phyloP scores from a whole-genome alignment of 2,888 invertebrate genomes.

The Branchellion lobata region DNA sequence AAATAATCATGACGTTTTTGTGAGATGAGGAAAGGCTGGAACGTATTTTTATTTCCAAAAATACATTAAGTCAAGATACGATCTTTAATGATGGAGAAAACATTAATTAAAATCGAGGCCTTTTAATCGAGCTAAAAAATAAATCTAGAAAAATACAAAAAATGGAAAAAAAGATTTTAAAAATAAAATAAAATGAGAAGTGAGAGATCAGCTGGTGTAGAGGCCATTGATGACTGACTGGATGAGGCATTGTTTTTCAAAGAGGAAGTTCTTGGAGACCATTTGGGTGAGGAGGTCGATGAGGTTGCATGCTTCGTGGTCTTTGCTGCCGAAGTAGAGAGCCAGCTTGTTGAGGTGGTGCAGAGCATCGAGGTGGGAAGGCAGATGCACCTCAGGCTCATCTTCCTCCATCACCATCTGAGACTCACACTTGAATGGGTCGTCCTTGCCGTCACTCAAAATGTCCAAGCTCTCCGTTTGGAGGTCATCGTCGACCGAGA shows the following conservation, averaged over 20 bases:
- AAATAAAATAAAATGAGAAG: too few species aligned
- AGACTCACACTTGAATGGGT: not conserved
- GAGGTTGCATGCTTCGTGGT: not conserved
- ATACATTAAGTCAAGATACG: too few species aligned
- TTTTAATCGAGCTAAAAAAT: too few species aligned
- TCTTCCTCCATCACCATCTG: not conserved
- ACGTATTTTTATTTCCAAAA: too few species aligned
- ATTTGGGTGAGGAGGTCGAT: not conserved
- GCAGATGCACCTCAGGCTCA: not conserved
- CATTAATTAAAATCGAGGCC: too few species aligned
- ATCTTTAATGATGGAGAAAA: too few species aligned
- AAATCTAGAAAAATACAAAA: too few species aligned
- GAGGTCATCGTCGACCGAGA: not conserved
- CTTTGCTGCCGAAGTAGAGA: not conserved
- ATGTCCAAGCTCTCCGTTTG: not conserved
- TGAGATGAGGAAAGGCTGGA: too few species aligned
- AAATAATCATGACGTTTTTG: too few species aligned
- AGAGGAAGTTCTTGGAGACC: not conserved
- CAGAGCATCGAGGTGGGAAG: not conserved
- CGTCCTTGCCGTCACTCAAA: not conserved
- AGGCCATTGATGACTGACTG: not conserved
- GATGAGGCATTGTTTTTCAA: constrained; percentile 3
- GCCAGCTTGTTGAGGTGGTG: not conserved
- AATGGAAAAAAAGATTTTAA: too few species aligned
- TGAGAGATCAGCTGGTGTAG: too few species aligned